phyloP scores from a whole-genome alignment of 1,140 invertebrate species.

The Nomia melanderi region DNA sequence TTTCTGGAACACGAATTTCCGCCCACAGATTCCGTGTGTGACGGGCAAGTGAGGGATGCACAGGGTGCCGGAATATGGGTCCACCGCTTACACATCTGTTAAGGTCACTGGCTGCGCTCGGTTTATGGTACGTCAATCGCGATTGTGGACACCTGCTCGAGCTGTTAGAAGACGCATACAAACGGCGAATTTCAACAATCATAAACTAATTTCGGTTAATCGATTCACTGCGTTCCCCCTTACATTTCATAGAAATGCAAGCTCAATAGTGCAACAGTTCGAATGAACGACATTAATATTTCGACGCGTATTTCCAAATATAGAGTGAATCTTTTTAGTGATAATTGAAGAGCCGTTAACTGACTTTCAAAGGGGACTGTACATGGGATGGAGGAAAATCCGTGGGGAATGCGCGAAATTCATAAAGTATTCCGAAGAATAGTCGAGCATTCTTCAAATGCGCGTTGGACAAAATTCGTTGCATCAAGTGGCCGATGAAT shows the following conservation, averaged over 20 bases:
- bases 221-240: neutral
- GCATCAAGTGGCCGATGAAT: neutral
- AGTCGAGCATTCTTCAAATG: neutral
- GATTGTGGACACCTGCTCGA: slow-evolving; percentile 1
- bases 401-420: neutral
- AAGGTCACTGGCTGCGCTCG: slow-evolving; percentile 5
- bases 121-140: slow-evolving; percentile 6
- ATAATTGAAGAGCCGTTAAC: too few relatives aligned
- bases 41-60: neutral
- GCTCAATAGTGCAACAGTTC: too few relatives aligned
- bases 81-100: neutral
- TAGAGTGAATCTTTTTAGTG: neutral
- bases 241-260: neutral
- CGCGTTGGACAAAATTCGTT: neutral
- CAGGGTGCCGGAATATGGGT: neutral
- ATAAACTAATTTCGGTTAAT: neutral
- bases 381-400: neutral
- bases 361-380: too few relatives aligned
- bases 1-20: slow-evolving; percentile 2
- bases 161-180: neutral
- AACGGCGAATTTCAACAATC: neutral
- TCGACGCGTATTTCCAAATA: neutral
- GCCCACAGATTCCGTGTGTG: neutral
- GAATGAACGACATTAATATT: neutral
- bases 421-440: neutral